Base-by-base conservation (phyloP, 2,797 vertebrate species). In the Lateolabrax maculatus region DNA sequence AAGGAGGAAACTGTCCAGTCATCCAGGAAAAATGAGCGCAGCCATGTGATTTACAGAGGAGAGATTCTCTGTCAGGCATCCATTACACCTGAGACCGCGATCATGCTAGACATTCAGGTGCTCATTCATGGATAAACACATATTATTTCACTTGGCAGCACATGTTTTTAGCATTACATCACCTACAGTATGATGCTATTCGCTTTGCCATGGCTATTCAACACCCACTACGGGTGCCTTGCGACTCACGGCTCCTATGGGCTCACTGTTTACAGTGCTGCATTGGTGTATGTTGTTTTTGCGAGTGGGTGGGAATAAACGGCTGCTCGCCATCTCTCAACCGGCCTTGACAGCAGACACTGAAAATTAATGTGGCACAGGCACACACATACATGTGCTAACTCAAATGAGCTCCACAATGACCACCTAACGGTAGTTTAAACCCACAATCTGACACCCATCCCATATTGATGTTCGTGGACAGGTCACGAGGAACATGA, bases 401-500 rank as follows among this genome's bases (percentile, higher is more conserved):
- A 84, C 74, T 68, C 25, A 76, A 78, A 86, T 63, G 61, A 82
- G 84, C 77, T 34, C 55, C 76, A 64, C 87, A 79, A 84, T 76
- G 76, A 85, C 76, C 77, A 55, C 56, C 84, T 78, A 78, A 85
- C 60, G 43, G 81, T 84, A 74, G 79, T 90, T 93, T 87, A 88
- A 91, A 76, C 80, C 81, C 79, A 61, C 78, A 23, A 27, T 71
- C 83, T 88, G 92, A 94, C 92, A 90, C 75, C 55, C 72, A 67
- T 39, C 60, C 49, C 48, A 52, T 88, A 90, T 91, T 87, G 88
- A 95, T 91, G 87, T 83, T 41, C 19, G 71, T 52, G 83, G 91
- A 90, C 92, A 91, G 89, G 86, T 89, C 90, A 85, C 75, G 6
- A 84, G 80, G 90, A 88, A 88, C 89, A 84, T 90, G 90, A 86